Base-by-base conservation (phyloP, 2,113 vertebrate species). In the Rhinolophus ferrumequinum region DNA sequence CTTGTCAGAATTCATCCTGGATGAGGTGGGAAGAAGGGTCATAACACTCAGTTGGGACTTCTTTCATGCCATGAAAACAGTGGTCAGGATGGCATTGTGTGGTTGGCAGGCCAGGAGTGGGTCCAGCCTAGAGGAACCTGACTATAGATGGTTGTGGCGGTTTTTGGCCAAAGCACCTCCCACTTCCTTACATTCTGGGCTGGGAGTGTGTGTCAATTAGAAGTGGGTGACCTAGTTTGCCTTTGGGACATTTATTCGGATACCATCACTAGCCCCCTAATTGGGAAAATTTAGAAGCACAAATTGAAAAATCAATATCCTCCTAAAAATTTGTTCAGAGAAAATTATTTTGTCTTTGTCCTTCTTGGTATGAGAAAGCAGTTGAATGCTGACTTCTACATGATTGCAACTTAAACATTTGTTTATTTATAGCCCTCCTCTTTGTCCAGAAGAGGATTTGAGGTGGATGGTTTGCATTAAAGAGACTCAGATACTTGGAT, bases 401-500 rank as follows among this genome's bases (percentile, higher is more conserved):
- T 69, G 28, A 94, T 15, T 82, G 5, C 14, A 91, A 72, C 89
- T 76, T 80, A 66, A 90, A 83, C 80, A 58, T 66, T 24, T 44
- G 24, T 76, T 87, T 90, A 91, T 89, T 93, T 95, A 70, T 6
- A 90, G 24, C 28, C n/a, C n/a, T 91, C 35, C 8, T 44, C 56
- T 8, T 89, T 72, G 50, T n/a, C 70, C 19, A 73, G 81, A 91
- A 92, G 85, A 88, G 5, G 21, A 86, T 77, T 81, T 64, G 67
- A 91, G 56, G 35, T 26, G 77, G 35, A 60, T 81, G 19, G 79
- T 30, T 93, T 95, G 12, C 38, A 54, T 94, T 86, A 88, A 95
- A 70, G 72, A 72, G 56, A 89, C 0, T 64, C 52, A 82, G 77
- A 30, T 88, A 70, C 30, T 91, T 91, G n/a, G 21, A 79, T 93